Evolutionary conservation across 2,888 invertebrate species (phyloP).

Genomic region (Caenorhabditis afra): DNA sequence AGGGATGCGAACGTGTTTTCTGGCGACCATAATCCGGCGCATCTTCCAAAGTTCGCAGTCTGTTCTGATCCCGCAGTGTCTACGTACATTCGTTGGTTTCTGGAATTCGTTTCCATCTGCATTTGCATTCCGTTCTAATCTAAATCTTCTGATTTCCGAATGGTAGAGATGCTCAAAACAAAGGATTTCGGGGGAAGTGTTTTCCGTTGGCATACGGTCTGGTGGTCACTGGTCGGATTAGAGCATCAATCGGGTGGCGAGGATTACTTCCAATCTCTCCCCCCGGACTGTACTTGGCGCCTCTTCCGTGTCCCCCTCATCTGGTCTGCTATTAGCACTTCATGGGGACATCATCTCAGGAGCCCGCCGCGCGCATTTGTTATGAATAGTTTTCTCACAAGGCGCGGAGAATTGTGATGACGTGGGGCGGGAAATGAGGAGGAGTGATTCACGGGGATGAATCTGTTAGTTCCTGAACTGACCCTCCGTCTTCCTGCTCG

Average conservation of each 20-base stretch:
- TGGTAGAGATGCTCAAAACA: constrained; percentile 12
- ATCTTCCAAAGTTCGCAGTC: constrained; percentile 12
- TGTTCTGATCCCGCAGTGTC: constrained; percentile 5
- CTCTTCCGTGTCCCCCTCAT: constrained; percentile 19
- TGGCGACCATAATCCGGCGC: background rate
- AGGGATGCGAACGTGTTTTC: constrained; percentile 5
- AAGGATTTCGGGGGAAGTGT: background rate
- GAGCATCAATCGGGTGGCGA: background rate
- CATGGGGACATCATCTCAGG: constrained; percentile 17
- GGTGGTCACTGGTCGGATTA: constrained; percentile 10
- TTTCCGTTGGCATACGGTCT: background rate
- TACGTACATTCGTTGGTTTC: background rate
- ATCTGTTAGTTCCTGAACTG: constrained; percentile 53
- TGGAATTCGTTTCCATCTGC: constrained; percentile 7
- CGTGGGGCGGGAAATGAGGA: constrained; percentile 21
- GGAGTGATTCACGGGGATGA: constrained; percentile 37
- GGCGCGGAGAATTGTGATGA: constrained; percentile 10
- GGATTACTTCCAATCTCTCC: constrained; percentile 8
- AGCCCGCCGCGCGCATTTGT: constrained; percentile 8
- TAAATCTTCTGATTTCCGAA: constrained; percentile 20
- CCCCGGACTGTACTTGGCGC: constrained; percentile 6
- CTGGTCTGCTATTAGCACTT: constrained; percentile 43
- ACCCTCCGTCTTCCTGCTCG: constrained; percentile 32
- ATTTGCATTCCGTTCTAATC: constrained; percentile 15
- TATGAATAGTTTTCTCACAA: constrained; percentile 40